These are phyloP conservation scores for Aselliscus stoliczkanus DNA, from an alignment of 2,797 vertebrate genomes.

Conservation along the genomic window DNA sequence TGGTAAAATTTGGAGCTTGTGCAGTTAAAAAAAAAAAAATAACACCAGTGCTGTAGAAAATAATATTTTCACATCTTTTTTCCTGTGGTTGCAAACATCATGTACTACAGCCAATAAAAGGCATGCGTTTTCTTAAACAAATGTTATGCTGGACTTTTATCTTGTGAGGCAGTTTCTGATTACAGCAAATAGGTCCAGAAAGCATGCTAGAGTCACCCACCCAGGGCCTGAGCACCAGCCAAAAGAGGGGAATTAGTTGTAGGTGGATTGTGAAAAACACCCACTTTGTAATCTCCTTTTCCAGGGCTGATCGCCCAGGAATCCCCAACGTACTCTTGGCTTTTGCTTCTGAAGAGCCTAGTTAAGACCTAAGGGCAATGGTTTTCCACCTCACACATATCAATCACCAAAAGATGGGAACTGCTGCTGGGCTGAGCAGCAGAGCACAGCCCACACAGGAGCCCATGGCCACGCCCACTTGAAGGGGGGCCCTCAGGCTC, in stretches of 20 bases:
- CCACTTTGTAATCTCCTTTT: neutral
- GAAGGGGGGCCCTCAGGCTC: accelerated
- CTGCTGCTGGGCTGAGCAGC: neutral
- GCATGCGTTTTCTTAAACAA: neutral
- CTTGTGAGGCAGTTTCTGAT: neutral
- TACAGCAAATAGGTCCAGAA: neutral
- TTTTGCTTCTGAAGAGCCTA: neutral
- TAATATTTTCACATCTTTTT: slow-evolving; percentile 27
- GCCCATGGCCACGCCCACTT: accelerated
- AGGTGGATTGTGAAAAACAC: neutral
- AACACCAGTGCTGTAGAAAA: neutral
- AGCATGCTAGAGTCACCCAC: neutral
- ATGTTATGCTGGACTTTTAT: slow-evolving; percentile 18
- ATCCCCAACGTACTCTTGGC: neutral
- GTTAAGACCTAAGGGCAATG: neutral
- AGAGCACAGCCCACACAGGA: neutral
- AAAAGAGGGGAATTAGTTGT: neutral
- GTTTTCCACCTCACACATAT: neutral
- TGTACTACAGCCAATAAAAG: neutral
- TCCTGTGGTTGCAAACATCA: neutral
- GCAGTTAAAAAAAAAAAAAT: neutral
- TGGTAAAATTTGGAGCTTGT: neutral
- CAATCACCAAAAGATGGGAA: neutral
- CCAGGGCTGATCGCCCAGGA: neutral
- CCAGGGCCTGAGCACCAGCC: neutral